Evolutionary conservation across 2,113 vertebrate genomes (phyloP), one percentile per base, ranked within the genome.

Genomic region (Nannobrachium achirus): DNA sequence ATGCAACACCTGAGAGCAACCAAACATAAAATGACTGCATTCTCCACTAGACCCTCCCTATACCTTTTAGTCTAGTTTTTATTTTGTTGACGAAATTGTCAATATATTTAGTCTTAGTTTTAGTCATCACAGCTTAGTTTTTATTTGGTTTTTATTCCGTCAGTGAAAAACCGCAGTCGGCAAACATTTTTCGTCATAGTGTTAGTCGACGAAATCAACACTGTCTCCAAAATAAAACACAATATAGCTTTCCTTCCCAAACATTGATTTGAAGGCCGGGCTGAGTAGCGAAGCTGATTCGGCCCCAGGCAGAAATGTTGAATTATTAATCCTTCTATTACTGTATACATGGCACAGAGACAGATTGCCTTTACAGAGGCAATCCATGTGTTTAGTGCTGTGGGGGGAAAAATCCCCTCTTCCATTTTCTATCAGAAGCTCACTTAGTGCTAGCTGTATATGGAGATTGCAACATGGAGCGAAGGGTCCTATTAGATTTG

Each of bases 321-420:
- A 84, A 88, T 86, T 81, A 91, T 91, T 84, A 81, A 89, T 88
- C 52, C 55, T 44, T 52, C 75, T 75, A 85, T 88, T 86, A 87
- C 79, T 75, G 68, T 82, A 80, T 77, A 84, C 83, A 84, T 78
- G 86, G 82, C 70, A 79, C 51, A 33, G 67, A 60, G 73, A 73
- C 67, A 75, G 62, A 80, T 70, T 76, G 76, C 56, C 67, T 76
- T 66, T 85, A 83, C 76, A 70, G 67, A 69, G 39, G 57, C 67
- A 60, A 55, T 48, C 51, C 42, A n/a, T 46, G 41, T 45, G 41
- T 45, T 61, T 46, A 46, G 42, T 18, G 9, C 10, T 20, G 41
- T 18, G 13, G 41, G 70, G 8, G 41, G 70, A 40, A 15, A 74
- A 56, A 69, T 16, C 62, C 56, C 10, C 15, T 40, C 33, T 41